Base-by-base conservation (phyloP, 2,113 vertebrate species). In the Bostrychus sinensis region DNA sequence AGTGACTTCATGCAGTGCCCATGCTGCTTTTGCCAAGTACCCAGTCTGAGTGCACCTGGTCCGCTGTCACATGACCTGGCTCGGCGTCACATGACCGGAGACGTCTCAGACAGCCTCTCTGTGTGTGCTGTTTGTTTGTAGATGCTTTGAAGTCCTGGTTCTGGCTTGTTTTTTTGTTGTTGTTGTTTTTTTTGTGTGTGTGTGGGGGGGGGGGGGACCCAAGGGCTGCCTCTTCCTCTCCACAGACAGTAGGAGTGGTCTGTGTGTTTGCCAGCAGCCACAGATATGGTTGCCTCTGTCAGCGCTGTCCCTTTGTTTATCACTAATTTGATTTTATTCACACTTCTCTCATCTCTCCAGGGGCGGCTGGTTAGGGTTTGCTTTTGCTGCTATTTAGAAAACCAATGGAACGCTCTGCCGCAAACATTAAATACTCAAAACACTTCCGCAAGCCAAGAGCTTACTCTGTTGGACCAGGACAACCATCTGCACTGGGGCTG, bases 41-140 rank as follows among this genome's bases (percentile, higher is more conserved):
- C 83, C 80, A 62, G 75, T 76, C 78, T 75, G 60, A 61, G 68
- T 84, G 85, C 86, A 90, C 89, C 89, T 91, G 89, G 84, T 69
- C 70, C 23, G 3, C 53, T 72, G 75, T 88, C 88, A 87, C 80
- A 66, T 85, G 88, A 87, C 86, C 89, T n/a, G n/a, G n/a, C n/a
- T n/a, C n/a, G n/a, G n/a, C n/a, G 75, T 88, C 88, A 87, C 80
- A 66, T 85, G 88, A 87, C 86, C 89, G 86, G 86, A 86, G 86
- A 85, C 50, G 75, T 51, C 78, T 86, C 64, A 78, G 85, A 86
- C 86, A 50, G 78, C 53, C 69, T 51, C 69, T 55, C 80, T 81
- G 77, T 83, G 71, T 87, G 84, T 57, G 71, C 65, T 16, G 62
- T 72, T 64, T 85, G 81, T 84, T 71, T 38, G 72, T 19, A 36